Base-by-base conservation (phyloP, 2,888 invertebrate species). In the Pachycephus smyrnensis region DNA sequence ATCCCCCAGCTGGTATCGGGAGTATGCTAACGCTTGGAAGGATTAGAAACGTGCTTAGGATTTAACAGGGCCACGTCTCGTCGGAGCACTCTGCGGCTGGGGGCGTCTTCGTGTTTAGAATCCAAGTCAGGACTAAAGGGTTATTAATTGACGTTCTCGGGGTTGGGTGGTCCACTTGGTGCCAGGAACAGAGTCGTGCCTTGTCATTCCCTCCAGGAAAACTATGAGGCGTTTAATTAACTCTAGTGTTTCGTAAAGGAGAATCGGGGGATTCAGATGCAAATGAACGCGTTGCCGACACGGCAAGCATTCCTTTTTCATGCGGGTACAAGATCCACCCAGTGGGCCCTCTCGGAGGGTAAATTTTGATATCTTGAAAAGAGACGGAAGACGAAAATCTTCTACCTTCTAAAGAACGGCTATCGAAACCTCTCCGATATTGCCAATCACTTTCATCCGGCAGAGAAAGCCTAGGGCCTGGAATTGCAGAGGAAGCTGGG, bases 141-240 rank as follows among this genome's bases (percentile, higher is more conserved):
- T 87, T 86, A 87, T 86, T 85, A 87, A 87, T 85, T 82, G 85
- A 84, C 81, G 77, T 79, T 82, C 71, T 33, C 71, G 77, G 80
- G 80, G 79, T 80, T 76, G 84, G 80, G 83, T 83, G 82, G 86
- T 86, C 88, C 88, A 89, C 89, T 89, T 80, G 86, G 83, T 89
- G 89, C 86, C 89, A 89, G 83, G 80, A 83, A 82, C 88, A 89
- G 86, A 77, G 75, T 77, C 79, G 77, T 76, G 79, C 77, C 68
- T 73, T 75, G 76, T 77, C 73, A 30, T 55, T 68, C 76, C 31
- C 11, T 68, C 74, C 73, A 69, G 68, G 73, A 73, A 78, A 88
- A 87, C 87, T 87, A 87, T 84, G 87, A 88, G 83, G 83, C 86
- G 85, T 87, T 88, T 88, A 88, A 88, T 88, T 88, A 88, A 88